Conservation (phyloP, 1,140 invertebrate species). For the Drosophila prosaltans region DNA sequence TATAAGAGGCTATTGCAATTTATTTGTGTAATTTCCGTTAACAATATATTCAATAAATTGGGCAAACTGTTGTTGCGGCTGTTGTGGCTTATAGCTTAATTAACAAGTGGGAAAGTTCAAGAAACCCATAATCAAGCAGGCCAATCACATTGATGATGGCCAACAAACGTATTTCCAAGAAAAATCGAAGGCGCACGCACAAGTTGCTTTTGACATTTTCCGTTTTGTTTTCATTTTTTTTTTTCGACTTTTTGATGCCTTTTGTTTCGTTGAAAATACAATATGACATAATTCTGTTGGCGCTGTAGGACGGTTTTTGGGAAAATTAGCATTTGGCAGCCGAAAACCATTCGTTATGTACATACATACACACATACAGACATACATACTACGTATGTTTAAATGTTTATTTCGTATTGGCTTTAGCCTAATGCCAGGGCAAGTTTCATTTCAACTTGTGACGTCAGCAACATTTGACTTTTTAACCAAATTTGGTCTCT, state of each 20-base stretch:
- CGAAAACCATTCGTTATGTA: constrained; percentile 31
- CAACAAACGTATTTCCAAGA: constrained; percentile 33
- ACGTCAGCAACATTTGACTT: constrained; percentile 50
- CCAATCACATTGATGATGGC: constrained; percentile 16
- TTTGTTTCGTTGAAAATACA: constrained; percentile 39
- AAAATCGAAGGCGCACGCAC: constrained; percentile 70
- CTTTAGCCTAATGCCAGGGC: constrained; percentile 12
- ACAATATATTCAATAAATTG: constrained; percentile 43
- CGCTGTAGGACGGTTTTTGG: background rate
- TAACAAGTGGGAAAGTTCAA: constrained; percentile 42
- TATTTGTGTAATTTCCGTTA: constrained; percentile 49
- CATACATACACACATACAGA: no score
- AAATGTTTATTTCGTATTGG: constrained; percentile 5
- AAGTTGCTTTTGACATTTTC: constrained; percentile 74
- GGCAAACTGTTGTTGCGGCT: constrained; percentile 18
- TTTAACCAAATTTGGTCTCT: constrained; percentile 66
- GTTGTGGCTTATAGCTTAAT: constrained; percentile 56
- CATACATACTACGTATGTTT: constrained; percentile 5
- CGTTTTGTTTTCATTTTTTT: constrained; percentile 19
- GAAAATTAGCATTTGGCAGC: constrained; percentile 36
- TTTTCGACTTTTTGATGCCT: constrained; percentile 3
- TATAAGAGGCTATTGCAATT: constrained; percentile 25
- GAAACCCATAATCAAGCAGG: constrained; percentile 28
- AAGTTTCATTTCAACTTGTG: constrained; percentile 32
- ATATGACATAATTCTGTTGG: constrained; percentile 65